These are phyloP conservation scores for Drosophila longiperda DNA, from an alignment of 2,888 invertebrate genomes.

Conservation along the genomic window DNA sequence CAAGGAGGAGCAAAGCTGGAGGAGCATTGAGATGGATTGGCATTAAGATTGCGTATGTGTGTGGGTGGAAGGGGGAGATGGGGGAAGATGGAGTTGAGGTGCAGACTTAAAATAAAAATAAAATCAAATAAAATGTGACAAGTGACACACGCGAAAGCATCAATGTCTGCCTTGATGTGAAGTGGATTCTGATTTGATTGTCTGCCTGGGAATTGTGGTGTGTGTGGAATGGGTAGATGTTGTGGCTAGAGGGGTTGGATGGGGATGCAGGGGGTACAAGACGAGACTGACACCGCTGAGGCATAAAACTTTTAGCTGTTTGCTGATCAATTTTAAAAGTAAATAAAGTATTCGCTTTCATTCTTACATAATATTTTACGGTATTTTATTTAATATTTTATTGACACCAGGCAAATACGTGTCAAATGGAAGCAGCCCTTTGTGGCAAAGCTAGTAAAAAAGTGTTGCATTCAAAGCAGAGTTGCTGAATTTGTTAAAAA, in stretches of 20 bases:
- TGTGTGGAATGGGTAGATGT: too few species aligned
- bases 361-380: background rate
- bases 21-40: background rate
- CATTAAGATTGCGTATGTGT: conserved; percentile 13
- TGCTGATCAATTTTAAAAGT: conserved; percentile 44
- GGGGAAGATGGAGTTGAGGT: background rate
- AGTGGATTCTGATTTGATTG: conserved; percentile 47
- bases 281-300: conserved; percentile 13
- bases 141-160: conserved; percentile 45
- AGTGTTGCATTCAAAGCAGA: background rate
- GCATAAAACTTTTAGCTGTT: conserved; percentile 27
- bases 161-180: conserved; percentile 40
- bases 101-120: conserved; percentile 43
- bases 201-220: background rate
- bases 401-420: background rate
- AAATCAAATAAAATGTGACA: conserved; percentile 64
- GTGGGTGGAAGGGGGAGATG: background rate
- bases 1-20: conserved; percentile 1
- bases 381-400: background rate
- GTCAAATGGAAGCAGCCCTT: background rate
- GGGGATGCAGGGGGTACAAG: background rate
- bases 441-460: background rate
- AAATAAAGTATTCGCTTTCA: conserved; percentile 25
- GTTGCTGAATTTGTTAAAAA: background rate
- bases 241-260: too few species aligned